These are phyloP conservation scores for Melipona bicolor DNA, from an alignment of 2,888 invertebrate species.

Conservation along the genomic window DNA sequence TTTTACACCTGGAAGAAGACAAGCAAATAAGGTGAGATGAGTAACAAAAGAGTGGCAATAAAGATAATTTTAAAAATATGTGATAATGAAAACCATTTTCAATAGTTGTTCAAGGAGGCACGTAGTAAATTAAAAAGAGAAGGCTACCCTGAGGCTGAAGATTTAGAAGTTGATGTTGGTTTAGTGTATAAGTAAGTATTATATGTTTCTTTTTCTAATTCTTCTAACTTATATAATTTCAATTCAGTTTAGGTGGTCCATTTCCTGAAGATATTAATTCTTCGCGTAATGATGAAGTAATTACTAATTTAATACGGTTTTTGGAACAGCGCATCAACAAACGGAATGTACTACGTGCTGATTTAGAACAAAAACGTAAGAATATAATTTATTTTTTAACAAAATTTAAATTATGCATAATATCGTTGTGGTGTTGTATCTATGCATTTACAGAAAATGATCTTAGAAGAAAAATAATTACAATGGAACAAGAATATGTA, in stretches of 20 bases:
- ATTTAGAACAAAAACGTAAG: constrained; percentile 88
- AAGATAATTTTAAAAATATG: not conserved
- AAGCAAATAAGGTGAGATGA: constrained; percentile 88
- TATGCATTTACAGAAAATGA: constrained; percentile 76
- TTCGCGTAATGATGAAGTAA: constrained; percentile 88
- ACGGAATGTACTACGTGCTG: constrained; percentile 87
- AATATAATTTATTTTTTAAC: constrained; percentile 17
- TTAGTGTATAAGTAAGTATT: constrained; percentile 86
- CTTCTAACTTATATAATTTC: constrained; percentile 5
- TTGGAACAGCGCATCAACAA: constrained; percentile 89
- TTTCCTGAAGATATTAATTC: constrained; percentile 90
- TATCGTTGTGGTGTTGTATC: not conserved
- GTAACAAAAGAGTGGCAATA: not conserved
- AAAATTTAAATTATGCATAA: not conserved
- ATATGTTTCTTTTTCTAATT: not conserved
- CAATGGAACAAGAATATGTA: constrained; percentile 90
- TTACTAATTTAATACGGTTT: constrained; percentile 89
- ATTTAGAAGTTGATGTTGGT: constrained; percentile 88
- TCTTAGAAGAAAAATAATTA: constrained; percentile 87
- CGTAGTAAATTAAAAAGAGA: constrained; percentile 82
- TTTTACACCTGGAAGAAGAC: constrained; percentile 91
- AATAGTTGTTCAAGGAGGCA: constrained; percentile 84
- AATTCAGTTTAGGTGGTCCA: constrained; percentile 88
- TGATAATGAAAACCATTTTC: constrained; percentile 28
- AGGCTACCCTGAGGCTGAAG: constrained; percentile 78